Conservation (phyloP, 1,140 invertebrate genomes). For the Drosophila persimilis region DNA sequence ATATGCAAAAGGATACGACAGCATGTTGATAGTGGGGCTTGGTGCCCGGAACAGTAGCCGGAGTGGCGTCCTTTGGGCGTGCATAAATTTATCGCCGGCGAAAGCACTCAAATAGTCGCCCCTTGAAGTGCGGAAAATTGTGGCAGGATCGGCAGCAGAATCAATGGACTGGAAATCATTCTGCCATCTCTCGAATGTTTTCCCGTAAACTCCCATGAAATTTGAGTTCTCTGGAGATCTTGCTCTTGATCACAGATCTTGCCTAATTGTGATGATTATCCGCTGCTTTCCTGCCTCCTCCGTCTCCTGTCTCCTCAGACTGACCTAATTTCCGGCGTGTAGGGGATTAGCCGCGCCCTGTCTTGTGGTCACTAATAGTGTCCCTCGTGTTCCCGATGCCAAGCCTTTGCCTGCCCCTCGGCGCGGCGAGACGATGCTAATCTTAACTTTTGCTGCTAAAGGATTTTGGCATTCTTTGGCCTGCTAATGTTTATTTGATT, state of each 20-base stretch:
- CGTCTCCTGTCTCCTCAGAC: constrained; percentile 19
- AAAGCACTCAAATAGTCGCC: constrained; percentile 22
- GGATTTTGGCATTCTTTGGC: constrained; percentile 46
- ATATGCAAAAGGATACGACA: constrained; percentile 76
- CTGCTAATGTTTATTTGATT: constrained; percentile 80
- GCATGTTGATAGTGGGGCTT: constrained; percentile 72
- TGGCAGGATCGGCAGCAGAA: constrained; percentile 6
- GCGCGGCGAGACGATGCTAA: constrained; percentile 66
- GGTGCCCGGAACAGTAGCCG: constrained; percentile 61
- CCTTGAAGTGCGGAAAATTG: constrained; percentile 22
- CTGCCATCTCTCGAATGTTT: no score
- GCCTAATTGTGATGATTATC: constrained; percentile 74
- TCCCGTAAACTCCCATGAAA: background rate
- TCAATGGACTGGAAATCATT: no score
- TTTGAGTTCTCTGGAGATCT: background rate
- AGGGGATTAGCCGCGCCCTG: constrained; percentile 59
- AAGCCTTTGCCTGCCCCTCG: constrained; percentile 7
- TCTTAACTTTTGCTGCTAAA: constrained; percentile 76
- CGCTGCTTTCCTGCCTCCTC: constrained; percentile 44
- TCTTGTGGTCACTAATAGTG: constrained; percentile 74
- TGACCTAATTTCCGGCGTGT: constrained; percentile 67
- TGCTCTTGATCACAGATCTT: constrained; percentile 48
- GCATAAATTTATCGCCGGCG: constrained; percentile 54
- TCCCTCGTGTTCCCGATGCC: background rate
- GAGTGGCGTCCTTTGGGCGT: constrained; percentile 44